Base-by-base conservation (phyloP, 2,797 vertebrate species). In the Psittacula echo region DNA sequence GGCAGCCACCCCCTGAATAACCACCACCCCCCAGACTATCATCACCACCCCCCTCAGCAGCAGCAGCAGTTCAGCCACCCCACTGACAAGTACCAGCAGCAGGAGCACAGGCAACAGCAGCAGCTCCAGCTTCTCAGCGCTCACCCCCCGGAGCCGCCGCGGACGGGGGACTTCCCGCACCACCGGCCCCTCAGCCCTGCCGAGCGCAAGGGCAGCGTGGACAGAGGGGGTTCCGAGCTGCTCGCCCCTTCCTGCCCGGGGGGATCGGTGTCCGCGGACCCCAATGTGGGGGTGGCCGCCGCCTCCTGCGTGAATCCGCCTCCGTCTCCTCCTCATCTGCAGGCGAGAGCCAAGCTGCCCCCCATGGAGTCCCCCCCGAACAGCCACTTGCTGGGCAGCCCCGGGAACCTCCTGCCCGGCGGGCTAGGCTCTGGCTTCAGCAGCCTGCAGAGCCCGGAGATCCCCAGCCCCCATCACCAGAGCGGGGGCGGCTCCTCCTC, bases 311-410 rank as follows among this genome's bases (percentile, higher is more conserved):
- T 97, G 96, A 96, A 97, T 96, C 94, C 89, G 66, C 96, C 96
- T 95, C 94, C 95, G 96, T 96, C 89, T 95, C 95, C 98, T 95
- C 96, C 97, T 77, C 98, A 95, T 66, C 97, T 96, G 95, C 96
- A 92, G 97, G 97, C 97, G 97, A 97, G 93, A 97, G 96, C 96
- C 95, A 96, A 97, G 95, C 96, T 98, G 97, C 98, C 98, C 95
- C 93, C 88, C 86, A 99, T 99, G 99, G 99, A 99, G 98, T 98
- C 99, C 90, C 98, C 99, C 97, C 95, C 96, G 83, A 98, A 98
- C 98, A 97, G 98, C 95, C 99, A 99, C 95, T 98, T 99, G 89
- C 98, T 99, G 75, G 98, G 96, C 96, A 97, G 98, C 91, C 97
- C 97, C 96, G 97, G 97, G 96, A 93, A 64, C 90, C 98, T 99